Evolutionary conservation across 2,113 vertebrate genomes (phyloP).

Genomic region (Vireo altiloquus): DNA sequence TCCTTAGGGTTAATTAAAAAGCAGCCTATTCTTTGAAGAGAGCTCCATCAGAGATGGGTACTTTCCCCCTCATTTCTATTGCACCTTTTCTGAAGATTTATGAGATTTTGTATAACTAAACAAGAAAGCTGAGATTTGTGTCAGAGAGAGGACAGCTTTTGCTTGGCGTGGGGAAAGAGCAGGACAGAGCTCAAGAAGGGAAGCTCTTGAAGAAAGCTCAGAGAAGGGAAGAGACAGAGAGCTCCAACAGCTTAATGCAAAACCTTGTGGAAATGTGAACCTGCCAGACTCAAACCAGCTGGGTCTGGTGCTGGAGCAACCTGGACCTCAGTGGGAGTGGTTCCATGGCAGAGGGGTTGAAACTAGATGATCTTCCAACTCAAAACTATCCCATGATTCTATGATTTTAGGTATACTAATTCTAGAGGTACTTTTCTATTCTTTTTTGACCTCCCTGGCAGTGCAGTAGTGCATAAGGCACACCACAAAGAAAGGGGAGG

Average conservation of each 20-base stretch:
- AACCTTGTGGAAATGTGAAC: background rate
- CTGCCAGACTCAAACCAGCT: background rate
- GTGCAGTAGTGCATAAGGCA: background rate
- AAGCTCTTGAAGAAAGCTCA: too few relatives aligned
- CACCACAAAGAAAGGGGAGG: background rate
- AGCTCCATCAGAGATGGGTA: background rate
- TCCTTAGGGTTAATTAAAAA: constrained; percentile 59
- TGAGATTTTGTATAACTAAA: background rate
- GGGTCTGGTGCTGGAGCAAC: background rate
- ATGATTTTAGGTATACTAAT: background rate
- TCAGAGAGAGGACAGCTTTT: background rate
- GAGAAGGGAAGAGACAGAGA: background rate
- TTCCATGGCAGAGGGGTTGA: background rate
- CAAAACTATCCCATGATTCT: too few relatives aligned
- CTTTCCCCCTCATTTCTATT: background rate
- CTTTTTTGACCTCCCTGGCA: background rate
- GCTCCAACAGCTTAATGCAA: background rate
- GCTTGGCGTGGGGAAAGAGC: background rate
- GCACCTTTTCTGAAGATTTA: background rate
- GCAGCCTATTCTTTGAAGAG: background rate
- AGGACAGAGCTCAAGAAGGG: background rate
- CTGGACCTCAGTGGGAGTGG: background rate
- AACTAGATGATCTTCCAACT: background rate
- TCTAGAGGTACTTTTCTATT: background rate
- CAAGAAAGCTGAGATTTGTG: background rate